phyloP scores from a whole-genome alignment of 2,113 vertebrate species.

The Mastomys natalensis region DNA sequence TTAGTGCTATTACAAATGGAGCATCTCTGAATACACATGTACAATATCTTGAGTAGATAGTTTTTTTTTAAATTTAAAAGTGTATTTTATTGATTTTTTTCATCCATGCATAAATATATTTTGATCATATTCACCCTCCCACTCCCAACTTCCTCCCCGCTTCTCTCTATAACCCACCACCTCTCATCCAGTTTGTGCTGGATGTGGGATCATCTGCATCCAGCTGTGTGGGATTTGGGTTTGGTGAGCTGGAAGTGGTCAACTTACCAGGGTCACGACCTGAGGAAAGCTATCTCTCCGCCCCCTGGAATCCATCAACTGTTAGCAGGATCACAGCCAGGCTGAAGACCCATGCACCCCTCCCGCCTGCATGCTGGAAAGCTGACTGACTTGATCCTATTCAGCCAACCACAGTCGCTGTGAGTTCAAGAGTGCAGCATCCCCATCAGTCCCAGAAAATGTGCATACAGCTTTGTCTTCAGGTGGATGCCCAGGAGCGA shows the following conservation, averaged over 20 bases:
- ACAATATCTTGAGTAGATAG: background rate
- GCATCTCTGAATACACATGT: background rate
- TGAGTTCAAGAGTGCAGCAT: too few species aligned
- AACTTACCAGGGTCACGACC: background rate
- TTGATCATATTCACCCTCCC: background rate
- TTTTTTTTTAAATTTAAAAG: background rate
- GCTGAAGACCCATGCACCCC: background rate
- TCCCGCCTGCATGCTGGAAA: background rate
- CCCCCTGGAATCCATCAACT: too few species aligned
- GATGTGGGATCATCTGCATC: background rate
- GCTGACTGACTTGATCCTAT: background rate
- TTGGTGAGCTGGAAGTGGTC: background rate
- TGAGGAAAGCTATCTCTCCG: background rate
- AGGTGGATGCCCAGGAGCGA: background rate
- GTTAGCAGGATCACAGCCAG: background rate
- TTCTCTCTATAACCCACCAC: background rate
- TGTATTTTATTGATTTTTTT: background rate
- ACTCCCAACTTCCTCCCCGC: background rate
- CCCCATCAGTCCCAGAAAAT: background rate
- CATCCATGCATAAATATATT: background rate
- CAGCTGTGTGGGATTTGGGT: too few species aligned
- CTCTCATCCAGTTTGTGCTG: background rate
- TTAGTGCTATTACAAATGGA: background rate
- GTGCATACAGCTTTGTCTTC: background rate
- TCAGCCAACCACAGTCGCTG: background rate